phyloP scores from a whole-genome alignment of 2,888 invertebrate species.

The Melanchra persicariae region DNA sequence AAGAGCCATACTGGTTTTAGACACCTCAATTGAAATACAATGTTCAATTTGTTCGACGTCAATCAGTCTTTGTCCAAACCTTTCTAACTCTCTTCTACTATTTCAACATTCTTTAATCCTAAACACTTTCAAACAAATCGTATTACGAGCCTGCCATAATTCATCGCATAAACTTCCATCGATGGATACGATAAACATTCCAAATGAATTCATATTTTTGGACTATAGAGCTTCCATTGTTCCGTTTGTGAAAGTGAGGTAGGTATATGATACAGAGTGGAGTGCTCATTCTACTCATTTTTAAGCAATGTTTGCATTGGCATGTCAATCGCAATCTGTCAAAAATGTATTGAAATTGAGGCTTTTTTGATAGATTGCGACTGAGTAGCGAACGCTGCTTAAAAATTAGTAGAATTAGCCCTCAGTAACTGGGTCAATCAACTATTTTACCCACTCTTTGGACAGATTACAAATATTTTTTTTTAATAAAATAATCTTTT shows the following conservation, averaged over 20 bases:
- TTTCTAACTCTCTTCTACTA: conserved; percentile 25
- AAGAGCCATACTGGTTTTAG: neutral
- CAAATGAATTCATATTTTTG: conserved; percentile 42
- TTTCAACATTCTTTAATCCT: conserved; percentile 27
- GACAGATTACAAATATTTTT: too few relatives aligned
- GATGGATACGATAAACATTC: conserved; percentile 34
- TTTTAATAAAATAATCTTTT: too few relatives aligned
- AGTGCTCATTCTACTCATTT: too few relatives aligned
- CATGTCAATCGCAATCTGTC: too few relatives aligned
- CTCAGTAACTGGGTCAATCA: too few relatives aligned
- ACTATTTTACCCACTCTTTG: too few relatives aligned
- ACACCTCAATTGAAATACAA: neutral
- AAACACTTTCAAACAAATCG: conserved; percentile 35
- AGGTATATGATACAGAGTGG: too few relatives aligned
- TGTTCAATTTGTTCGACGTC: conserved; percentile 25
- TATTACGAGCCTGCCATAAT: conserved; percentile 3
- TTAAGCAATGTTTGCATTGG: too few relatives aligned
- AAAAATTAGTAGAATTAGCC: too few relatives aligned
- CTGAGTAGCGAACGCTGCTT: too few relatives aligned
- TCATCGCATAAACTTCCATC: conserved; percentile 36
- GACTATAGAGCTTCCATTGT: conserved; percentile 28
- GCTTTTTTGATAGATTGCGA: too few relatives aligned
- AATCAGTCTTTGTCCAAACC: conserved; percentile 22
- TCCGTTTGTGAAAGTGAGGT: conserved; percentile 24
- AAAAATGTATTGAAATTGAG: too few relatives aligned